Evolutionary conservation across 2,888 invertebrate species (phyloP), one percentile per base, ranked within the genome.

Genomic region (Aspidiotus rigidus): DNA sequence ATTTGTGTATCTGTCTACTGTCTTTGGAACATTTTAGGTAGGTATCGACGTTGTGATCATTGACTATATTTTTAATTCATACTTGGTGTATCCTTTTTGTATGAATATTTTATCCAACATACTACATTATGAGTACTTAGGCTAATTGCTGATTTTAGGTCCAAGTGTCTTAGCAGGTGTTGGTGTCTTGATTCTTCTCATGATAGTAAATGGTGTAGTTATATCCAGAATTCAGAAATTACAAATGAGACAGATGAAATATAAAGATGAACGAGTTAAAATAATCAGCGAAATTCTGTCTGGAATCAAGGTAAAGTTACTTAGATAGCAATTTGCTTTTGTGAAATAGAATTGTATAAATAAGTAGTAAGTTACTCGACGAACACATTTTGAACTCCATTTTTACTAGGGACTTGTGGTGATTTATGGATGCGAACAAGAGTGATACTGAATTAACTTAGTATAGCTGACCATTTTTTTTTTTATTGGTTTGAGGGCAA

Each of bases 161-260:
- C 79, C 81, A 0, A 81, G 85, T 6, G 82, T 85, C 1, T 74
- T 86, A 41, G 83, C 84, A 61, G 86, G 86, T 10, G 75, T 86
- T 44, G 80, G 78, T 44, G 75, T 77, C 0, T 75, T 78, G 75
- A 72, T 86, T 11, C 74, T 84, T 5, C 76, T 86, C 71, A 81
- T 86, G 62, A 83, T 83, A 0, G 72, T 83, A 3, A 83, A 83
- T 70, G 76, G 74, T 57, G 71, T 74, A 15, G 74, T 83, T 39
- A 81, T 81, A 0, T 77, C 76, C 59, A 76, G 76, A 76, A 79
- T 82, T 76, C 80, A 80, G 73, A 78, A 74, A 54, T 73, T 78
- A 7, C 80, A 80, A 76, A 77, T 80, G 15, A 76, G 78, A 66
- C 83, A 83, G 76, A 82, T 83, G 82, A 79, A 79, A 69, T 77